These are phyloP conservation scores for Erythrocercus mccallii DNA, from an alignment of 2,113 vertebrate species.

Conservation along the genomic window DNA sequence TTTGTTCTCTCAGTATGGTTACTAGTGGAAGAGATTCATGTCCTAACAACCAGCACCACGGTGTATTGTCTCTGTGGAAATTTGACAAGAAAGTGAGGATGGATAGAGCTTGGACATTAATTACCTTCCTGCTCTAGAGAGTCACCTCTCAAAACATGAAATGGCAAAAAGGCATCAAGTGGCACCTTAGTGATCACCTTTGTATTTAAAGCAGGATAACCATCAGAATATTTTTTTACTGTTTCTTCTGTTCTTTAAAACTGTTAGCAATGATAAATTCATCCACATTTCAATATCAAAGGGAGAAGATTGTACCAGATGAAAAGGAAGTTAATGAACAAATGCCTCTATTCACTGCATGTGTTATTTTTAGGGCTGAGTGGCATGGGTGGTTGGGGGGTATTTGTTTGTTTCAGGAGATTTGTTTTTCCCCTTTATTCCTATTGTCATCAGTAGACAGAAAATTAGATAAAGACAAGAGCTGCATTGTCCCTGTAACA, in stretches of 20 bases:
- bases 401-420: not conserved
- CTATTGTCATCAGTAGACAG: not conserved
- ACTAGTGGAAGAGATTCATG: not conserved
- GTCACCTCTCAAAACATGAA: not conserved
- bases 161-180: not conserved
- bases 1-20: not conserved
- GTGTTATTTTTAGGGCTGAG: slow-evolving; percentile 18
- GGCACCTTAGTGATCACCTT: not conserved
- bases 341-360: not conserved
- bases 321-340: slow-evolving; percentile 48
- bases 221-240: not conserved
- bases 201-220: not conserved
- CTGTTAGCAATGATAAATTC: not conserved
- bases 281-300: slow-evolving; percentile 44
- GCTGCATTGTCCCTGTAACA: not conserved
- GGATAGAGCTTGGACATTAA: not conserved
- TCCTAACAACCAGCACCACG: not conserved
- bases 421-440: not conserved
- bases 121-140: not conserved
- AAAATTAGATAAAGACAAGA: not conserved
- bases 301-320: not conserved
- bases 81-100: not conserved
- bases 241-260: not conserved
- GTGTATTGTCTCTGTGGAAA: not conserved
- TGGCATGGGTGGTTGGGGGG: accelerated